Evolutionary conservation across 2,888 invertebrate species (phyloP).

Genomic region (Hypena proboscidalis): DNA sequence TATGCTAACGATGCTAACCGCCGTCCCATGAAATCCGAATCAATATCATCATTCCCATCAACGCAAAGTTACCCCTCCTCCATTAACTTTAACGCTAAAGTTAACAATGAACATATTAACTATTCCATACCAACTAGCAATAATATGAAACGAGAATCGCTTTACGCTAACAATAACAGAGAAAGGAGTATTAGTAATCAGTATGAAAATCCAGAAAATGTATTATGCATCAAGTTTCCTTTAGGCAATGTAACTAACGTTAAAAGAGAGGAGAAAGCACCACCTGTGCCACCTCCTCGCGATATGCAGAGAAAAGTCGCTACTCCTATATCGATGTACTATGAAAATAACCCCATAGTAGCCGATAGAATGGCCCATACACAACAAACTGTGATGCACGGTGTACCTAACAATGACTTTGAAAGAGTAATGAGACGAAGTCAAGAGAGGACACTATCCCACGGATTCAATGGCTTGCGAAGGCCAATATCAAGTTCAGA

Average conservation of each 20-base stretch:
- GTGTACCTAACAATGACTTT: constrained; percentile 79
- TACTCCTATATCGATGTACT: constrained; percentile 80
- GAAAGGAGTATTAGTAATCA: constrained; percentile 68
- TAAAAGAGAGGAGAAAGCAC: constrained; percentile 80
- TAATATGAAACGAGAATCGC: constrained; percentile 63
- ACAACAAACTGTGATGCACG: constrained; percentile 62
- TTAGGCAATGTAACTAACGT: constrained; percentile 76
- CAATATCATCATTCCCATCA: constrained; percentile 82
- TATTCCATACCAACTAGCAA: constrained; percentile 78
- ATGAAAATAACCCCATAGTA: constrained; percentile 70
- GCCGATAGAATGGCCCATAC: constrained; percentile 61
- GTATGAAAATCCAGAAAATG: constrained; percentile 71
- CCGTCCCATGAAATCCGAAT: constrained; percentile 77
- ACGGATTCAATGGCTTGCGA: constrained; percentile 77
- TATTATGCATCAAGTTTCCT: constrained; percentile 82
- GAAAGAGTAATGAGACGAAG: constrained; percentile 80
- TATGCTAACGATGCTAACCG: constrained; percentile 63
- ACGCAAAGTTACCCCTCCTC: constrained; percentile 83
- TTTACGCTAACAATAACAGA: constrained; percentile 70
- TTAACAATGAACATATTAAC: constrained; percentile 83
- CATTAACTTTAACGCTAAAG: constrained; percentile 83
- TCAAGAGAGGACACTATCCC: constrained; percentile 72
- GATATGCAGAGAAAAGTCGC: constrained; percentile 88
- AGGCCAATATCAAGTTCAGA: constrained; percentile 81
- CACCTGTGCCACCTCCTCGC: constrained; percentile 93